Conservation (phyloP, 2,888 invertebrate genomes). For the Machimus atricapillus region DNA sequence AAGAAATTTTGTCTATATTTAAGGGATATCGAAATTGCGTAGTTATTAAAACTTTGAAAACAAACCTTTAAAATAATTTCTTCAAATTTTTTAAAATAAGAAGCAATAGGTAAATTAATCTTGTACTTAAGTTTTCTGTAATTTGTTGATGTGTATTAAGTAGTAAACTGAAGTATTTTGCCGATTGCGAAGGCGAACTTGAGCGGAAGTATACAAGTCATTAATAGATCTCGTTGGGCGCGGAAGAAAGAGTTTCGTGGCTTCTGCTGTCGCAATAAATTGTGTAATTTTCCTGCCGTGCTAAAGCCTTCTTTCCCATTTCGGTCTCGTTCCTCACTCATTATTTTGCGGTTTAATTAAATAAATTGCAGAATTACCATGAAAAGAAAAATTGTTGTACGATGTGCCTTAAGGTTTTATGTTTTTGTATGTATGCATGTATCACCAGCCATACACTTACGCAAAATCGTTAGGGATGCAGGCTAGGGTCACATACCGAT, state of each 20-base stretch:
- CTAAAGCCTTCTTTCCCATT: not conserved
- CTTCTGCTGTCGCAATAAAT: not conserved
- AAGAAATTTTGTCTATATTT: not conserved
- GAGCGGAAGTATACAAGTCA: not conserved
- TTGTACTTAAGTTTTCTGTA: not conserved
- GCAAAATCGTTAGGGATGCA: conserved; percentile 26
- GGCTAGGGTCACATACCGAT: not conserved
- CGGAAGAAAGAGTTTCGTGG: not conserved
- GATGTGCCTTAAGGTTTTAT: conserved; percentile 1
- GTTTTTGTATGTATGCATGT: not conserved
- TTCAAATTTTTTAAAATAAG: too few relatives aligned
- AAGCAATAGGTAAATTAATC: not conserved
- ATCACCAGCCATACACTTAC: not conserved
- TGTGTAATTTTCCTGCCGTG: not conserved
- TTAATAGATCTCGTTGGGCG: not conserved
- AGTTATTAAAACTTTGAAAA: too few relatives aligned
- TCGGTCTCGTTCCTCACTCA: not conserved
- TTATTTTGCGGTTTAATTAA: conserved; percentile 36
- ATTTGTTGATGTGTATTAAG: not conserved
- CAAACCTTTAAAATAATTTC: too few relatives aligned
- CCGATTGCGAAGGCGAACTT: not conserved
- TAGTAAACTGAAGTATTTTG: not conserved
- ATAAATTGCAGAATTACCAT: conserved; percentile 34
- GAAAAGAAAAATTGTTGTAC: conserved; percentile 5
- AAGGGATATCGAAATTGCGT: too few relatives aligned